These are phyloP conservation scores for Sarcoramphus papa DNA, from an alignment of 2,797 vertebrate genomes.

Conservation along the genomic window DNA sequence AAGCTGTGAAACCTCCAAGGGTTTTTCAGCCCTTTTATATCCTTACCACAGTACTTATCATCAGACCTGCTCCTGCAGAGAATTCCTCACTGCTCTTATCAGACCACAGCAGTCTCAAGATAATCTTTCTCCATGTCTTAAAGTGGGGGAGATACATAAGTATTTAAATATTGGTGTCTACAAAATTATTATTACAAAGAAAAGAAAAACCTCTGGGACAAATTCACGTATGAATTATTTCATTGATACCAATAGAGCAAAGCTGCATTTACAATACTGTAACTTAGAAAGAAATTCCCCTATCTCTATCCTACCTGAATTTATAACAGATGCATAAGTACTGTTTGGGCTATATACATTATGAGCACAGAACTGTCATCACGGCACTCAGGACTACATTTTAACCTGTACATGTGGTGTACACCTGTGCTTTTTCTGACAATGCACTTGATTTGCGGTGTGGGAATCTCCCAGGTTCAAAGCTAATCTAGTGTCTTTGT, in stretches of 20 bases:
- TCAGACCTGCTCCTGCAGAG: neutral
- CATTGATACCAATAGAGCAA: neutral
- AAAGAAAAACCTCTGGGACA: neutral
- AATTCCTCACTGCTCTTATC: neutral
- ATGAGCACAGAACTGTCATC: conserved; percentile 46
- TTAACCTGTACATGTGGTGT: conserved; percentile 57
- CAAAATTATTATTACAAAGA: neutral
- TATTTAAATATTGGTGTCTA: neutral
- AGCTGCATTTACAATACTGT: neutral
- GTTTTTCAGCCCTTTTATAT: neutral
- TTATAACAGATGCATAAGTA: conserved; percentile 24
- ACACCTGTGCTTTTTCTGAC: conserved; percentile 57
- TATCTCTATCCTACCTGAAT: neutral
- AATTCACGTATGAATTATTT: neutral
- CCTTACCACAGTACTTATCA: neutral
- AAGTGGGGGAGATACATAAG: neutral
- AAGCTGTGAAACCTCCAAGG: neutral
- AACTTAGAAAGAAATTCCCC: neutral
- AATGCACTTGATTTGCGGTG: conserved; percentile 46
- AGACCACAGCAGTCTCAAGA: neutral
- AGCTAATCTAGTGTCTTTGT: conserved; percentile 46
- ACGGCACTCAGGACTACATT: neutral
- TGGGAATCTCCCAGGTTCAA: conserved; percentile 51
- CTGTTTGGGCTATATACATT: conserved; percentile 2
- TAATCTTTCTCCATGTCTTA: neutral